Conservation (phyloP, 2,797 vertebrate species). For the Mormyrops attenuatus region DNA sequence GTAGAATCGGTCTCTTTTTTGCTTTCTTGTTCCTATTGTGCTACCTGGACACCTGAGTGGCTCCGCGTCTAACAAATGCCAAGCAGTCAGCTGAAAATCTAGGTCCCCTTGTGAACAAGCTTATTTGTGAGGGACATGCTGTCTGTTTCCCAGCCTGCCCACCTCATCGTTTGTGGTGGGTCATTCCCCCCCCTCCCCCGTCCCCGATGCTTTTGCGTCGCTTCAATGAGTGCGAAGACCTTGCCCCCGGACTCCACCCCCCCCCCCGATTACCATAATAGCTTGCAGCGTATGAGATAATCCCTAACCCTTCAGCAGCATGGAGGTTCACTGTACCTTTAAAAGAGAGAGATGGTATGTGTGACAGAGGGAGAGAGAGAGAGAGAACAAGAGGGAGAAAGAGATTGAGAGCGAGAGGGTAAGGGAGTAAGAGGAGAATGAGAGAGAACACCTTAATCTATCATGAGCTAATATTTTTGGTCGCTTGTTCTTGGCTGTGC, state of each 20-base stretch:
- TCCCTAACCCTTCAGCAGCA: not conserved
- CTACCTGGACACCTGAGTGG: not conserved
- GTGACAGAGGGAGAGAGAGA: slow-evolving; percentile 38
- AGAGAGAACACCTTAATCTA: slow-evolving; percentile 64
- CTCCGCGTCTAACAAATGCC: not conserved
- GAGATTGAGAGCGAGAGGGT: slow-evolving; percentile 27
- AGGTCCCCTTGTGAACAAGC: not conserved
- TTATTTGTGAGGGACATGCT: not conserved
- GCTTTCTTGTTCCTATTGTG: not conserved
- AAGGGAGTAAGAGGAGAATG: slow-evolving; percentile 47
- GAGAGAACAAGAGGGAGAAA: slow-evolving; percentile 37
- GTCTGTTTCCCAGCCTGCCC: not conserved
- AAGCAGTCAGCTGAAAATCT: not conserved
- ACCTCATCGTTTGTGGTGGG: not conserved
- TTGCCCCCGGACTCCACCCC: slow-evolving; percentile 45
- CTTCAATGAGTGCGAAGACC: slow-evolving; percentile 39
- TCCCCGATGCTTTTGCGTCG: slow-evolving; percentile 17
- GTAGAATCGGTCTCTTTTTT: not conserved
- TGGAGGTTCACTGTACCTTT: slow-evolving; percentile 54
- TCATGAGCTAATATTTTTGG: slow-evolving; percentile 72
- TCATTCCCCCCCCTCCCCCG: not conserved
- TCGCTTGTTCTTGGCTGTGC: slow-evolving; percentile 64
- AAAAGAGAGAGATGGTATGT: slow-evolving; percentile 47
- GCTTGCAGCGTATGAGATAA: slow-evolving; percentile 38
- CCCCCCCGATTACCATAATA: slow-evolving; percentile 56